These are phyloP conservation scores for Procambarus virginalis DNA, from an alignment of 1,140 invertebrate genomes.

Conservation along the genomic window DNA sequence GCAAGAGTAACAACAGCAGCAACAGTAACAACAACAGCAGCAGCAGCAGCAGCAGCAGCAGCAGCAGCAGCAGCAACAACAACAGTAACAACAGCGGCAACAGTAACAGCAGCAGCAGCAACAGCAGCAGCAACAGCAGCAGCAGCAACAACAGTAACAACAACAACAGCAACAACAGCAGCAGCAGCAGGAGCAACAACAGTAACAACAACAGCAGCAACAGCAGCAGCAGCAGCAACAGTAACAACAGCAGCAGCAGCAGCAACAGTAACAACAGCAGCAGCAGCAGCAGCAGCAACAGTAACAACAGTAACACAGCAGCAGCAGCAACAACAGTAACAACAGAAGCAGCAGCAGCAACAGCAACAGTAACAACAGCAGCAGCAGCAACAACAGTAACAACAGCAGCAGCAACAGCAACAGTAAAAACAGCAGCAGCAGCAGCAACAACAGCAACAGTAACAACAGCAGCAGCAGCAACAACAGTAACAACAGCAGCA, in stretches of 20 bases:
- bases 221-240: background rate
- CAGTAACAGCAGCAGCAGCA: constrained; percentile 1
- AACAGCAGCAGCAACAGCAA: no score
- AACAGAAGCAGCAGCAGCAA: no score
- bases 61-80: background rate
- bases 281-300: constrained; percentile 12
- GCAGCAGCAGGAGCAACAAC: background rate
- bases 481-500: no score
- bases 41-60: constrained; percentile 16
- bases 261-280: constrained; percentile 4
- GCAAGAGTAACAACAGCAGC: background rate
- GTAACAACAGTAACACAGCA: background rate
- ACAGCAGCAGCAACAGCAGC: background rate
- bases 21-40: constrained; percentile 1
- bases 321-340: no score
- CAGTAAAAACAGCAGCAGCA: no score
- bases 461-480: no score
- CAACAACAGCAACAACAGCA: background rate
- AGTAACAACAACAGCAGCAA: background rate
- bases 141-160: background rate
- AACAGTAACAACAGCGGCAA: background rate
- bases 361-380: no score
- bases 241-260: background rate
- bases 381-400: no score
- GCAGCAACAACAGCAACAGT: no score